A percentile compares a stretch with the other conserved stretches of the same genome.
Evolutionary conservation across 2,113 vertebrate species (phyloP).

Genomic region (Dermatemys mawii): DNA sequence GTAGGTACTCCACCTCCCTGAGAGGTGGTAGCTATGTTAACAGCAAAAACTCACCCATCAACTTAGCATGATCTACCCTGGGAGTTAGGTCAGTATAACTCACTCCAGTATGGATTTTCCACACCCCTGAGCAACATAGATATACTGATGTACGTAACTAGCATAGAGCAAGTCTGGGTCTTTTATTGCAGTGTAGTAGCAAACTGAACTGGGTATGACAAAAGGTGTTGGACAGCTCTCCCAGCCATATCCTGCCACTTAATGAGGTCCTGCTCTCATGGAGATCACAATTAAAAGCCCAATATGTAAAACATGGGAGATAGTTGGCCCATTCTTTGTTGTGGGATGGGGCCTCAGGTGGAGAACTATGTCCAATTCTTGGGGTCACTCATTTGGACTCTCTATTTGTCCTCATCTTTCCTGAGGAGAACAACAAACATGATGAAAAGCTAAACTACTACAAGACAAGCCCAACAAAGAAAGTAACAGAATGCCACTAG

Average conservation of each 20-base stretch:
- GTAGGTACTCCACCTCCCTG: too few relatives aligned
- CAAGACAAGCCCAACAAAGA: too few relatives aligned
- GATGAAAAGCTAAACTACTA: background rate
- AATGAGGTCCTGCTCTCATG: background rate
- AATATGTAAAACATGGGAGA: background rate
- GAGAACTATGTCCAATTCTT: background rate
- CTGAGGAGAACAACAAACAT: background rate
- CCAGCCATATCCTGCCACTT: background rate
- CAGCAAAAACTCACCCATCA: too few relatives aligned
- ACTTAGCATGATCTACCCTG: background rate
- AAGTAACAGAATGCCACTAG: too few relatives aligned
- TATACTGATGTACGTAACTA: background rate
- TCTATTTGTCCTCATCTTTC: too few relatives aligned
- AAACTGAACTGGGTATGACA: background rate
- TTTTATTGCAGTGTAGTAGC: background rate
- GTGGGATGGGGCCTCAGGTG: background rate
- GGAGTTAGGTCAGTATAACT: background rate
- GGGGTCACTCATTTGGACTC: too few relatives aligned
- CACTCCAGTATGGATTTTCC: too few relatives aligned
- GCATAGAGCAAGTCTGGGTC: background rate
- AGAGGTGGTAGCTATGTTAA: too few relatives aligned
- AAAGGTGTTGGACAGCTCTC: background rate
- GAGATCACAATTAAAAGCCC: background rate
- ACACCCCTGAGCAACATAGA: background rate
- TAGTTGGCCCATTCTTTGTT: too few relatives aligned